Conservation (phyloP, 2,113 vertebrate genomes). For the Lampris incognitus region DNA sequence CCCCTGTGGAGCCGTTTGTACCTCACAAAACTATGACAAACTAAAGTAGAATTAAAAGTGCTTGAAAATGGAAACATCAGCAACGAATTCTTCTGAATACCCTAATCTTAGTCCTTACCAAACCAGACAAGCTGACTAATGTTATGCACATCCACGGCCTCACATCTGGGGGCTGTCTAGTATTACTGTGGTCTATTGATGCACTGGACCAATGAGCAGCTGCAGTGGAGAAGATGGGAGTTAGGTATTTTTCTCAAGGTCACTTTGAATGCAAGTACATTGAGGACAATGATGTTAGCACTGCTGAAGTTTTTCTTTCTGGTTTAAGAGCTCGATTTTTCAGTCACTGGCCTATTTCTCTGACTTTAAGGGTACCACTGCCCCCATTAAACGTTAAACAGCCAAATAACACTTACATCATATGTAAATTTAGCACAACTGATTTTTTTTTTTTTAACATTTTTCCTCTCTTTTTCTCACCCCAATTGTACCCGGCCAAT, state of each 20-base stretch:
- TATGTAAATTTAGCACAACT: too few species aligned
- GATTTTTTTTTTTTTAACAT: too few species aligned
- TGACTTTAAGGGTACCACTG: too few species aligned
- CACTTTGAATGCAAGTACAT: neutral
- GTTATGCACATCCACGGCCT: neutral
- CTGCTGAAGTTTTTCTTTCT: too few species aligned
- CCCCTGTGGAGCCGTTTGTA: neutral
- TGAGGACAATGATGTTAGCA: neutral
- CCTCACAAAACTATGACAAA: neutral
- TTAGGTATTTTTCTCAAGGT: slow-evolving; percentile 1
- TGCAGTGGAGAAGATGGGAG: neutral
- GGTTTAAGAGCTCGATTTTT: too few species aligned
- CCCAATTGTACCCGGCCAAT: too few species aligned
- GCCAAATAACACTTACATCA: too few species aligned
- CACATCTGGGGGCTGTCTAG: neutral
- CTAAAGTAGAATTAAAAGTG: neutral
- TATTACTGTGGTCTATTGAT: neutral
- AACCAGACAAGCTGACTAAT: neutral
- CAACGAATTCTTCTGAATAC: neutral
- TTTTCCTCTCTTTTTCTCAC: too few species aligned
- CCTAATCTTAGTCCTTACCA: neutral
- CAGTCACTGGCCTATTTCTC: too few species aligned
- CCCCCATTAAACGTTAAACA: too few species aligned
- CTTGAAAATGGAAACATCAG: neutral
- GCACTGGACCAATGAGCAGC: neutral